These are phyloP conservation scores for Notechis scutatus DNA, from an alignment of 2,113 vertebrate genomes.

Conservation along the genomic window DNA sequence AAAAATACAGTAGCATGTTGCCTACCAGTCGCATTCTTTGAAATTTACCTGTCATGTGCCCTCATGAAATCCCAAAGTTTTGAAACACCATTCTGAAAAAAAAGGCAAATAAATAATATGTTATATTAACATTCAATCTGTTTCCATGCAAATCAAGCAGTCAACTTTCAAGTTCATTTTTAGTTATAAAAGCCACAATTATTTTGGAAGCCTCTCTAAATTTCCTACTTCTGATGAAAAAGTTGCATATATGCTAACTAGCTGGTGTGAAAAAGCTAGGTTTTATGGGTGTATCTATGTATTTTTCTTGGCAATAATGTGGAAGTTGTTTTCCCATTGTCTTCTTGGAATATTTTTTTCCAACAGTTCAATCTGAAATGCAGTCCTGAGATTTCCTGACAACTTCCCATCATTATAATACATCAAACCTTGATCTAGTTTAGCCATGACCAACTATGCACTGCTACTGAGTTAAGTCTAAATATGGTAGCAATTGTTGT, in stretches of 20 bases:
- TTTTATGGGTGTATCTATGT: neutral
- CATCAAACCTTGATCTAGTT: neutral
- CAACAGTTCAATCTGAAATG: neutral
- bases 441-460: neutral
- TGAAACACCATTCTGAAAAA: slow-evolving; percentile 80
- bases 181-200: neutral
- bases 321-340: neutral
- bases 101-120: neutral
- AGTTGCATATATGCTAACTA: neutral
- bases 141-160: neutral
- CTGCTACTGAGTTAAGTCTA: neutral
- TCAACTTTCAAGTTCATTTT: neutral
- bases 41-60: slow-evolving; percentile 84
- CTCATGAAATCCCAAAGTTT: slow-evolving; percentile 91
- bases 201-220: neutral
- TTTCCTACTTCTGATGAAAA: neutral
- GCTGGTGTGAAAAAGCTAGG: neutral
- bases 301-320: neutral
- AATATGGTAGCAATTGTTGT: neutral
- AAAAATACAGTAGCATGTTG: neutral
- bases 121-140: neutral
- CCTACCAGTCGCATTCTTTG: slow-evolving; percentile 3
- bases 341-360: neutral
- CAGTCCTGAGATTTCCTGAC: neutral
- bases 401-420: neutral